Evolutionary conservation across 2,797 vertebrate genomes (phyloP).

Genomic region (Sparus aurata): DNA sequence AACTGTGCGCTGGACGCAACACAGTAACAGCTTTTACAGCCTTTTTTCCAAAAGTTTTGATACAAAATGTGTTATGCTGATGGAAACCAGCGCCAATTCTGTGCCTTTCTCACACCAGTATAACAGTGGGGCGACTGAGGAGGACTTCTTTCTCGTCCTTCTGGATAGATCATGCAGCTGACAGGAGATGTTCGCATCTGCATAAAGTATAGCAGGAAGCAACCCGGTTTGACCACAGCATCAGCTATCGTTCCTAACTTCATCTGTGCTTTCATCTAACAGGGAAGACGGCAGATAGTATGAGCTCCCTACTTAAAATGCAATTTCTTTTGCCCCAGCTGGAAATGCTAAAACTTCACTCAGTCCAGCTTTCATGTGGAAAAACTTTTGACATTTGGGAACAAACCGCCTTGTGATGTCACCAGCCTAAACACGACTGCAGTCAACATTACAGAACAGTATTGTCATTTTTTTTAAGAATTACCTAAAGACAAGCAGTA

Average conservation of each 20-base stretch:
- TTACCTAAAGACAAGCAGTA: no score
- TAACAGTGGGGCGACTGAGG: neutral
- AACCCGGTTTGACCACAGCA: slow-evolving; percentile 39
- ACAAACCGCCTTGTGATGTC: slow-evolving; percentile 5
- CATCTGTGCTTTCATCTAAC: slow-evolving; percentile 31
- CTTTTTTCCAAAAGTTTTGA: neutral
- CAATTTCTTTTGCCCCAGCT: slow-evolving; percentile 33
- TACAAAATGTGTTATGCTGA: neutral
- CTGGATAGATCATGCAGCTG: slow-evolving; percentile 2
- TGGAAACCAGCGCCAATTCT: neutral
- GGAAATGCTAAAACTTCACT: slow-evolving; percentile 56
- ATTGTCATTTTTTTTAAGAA: slow-evolving; percentile 11
- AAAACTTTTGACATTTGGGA: slow-evolving; percentile 23
- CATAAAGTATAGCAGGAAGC: slow-evolving; percentile 7
- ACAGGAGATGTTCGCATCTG: slow-evolving; percentile 19
- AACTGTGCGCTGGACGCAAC: slow-evolving; percentile 60
- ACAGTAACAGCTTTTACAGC: neutral
- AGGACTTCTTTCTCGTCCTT: neutral
- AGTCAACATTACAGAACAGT: slow-evolving; percentile 9
- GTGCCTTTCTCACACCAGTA: neutral
- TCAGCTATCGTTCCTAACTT: slow-evolving; percentile 47
- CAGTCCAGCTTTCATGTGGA: slow-evolving; percentile 41
- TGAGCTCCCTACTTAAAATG: slow-evolving; percentile 30
- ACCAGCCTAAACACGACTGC: slow-evolving; percentile 10
- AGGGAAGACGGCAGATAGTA: slow-evolving; percentile 39